These are phyloP conservation scores for Percina caprodes DNA, from an alignment of 2,113 vertebrate species.

Conservation along the genomic window DNA sequence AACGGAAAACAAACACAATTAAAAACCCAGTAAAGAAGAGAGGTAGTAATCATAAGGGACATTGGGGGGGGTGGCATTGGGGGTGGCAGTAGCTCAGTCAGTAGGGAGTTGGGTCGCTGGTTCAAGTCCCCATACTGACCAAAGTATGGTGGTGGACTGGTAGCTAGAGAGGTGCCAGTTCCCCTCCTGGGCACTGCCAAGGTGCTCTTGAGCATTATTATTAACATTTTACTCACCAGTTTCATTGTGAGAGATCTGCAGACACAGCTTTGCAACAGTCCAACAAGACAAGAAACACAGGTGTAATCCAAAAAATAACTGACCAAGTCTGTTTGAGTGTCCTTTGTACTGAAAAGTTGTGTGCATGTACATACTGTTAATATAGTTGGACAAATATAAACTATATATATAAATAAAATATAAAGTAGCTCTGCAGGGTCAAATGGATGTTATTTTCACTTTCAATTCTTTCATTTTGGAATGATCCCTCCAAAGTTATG, in stretches of 20 bases:
- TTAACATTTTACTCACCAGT: conserved; percentile 11
- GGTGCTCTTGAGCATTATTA: no score
- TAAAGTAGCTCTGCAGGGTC: neutral
- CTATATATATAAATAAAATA: no score
- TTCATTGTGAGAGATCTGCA: neutral
- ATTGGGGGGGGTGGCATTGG: no score
- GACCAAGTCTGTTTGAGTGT: neutral
- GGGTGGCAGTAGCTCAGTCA: no score
- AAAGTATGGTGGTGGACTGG: no score
- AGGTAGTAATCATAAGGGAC: neutral
- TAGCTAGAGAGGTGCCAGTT: no score
- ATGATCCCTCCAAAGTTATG: neutral
- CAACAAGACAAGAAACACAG: neutral
- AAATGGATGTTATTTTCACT: conserved; percentile 18
- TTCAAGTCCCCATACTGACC: no score
- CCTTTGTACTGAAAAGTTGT: neutral
- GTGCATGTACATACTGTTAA: neutral
- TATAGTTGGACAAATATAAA: neutral
- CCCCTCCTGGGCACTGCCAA: no score
- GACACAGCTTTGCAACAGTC: neutral
- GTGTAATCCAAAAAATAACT: neutral
- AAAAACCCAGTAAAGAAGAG: neutral
- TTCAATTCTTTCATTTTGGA: neutral
- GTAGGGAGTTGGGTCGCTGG: no score
- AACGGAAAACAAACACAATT: conserved; percentile 4